Base-by-base conservation (phyloP, 2,888 invertebrate genomes). In the Andricus quercusramuli region DNA sequence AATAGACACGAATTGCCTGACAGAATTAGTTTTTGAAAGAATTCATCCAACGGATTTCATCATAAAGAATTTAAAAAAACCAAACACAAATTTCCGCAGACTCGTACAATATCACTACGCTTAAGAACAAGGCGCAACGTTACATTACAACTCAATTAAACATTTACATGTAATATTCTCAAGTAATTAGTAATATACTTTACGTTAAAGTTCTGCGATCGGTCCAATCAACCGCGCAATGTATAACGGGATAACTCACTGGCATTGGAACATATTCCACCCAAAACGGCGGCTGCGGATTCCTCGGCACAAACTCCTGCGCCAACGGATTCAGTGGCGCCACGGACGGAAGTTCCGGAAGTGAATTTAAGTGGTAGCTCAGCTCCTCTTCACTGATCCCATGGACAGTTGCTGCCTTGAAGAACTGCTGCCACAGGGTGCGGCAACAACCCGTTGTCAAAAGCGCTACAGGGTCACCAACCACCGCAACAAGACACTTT, bases 401-500 rank as follows among this genome's bases (percentile, higher is more conserved):
- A 70, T 87, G 80, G n/a, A 92, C 78, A 70, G 85, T 80, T 0
- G 91, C 87, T 6, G 82, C 80, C 0, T 95, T 95, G 83, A 97
- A 94, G 90, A 96, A 96, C 78, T 96, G 94, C 89, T 96, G 96
- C 97, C 97, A 97, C 0, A 97, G 95, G 93, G 96, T 96, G 84
- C 96, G 95, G 92, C 97, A 97, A 82, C 86, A 83, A 11, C 97
- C 97, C 76, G 97, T 94, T 0, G 97, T 96, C 88, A 97, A 96
- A 15, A 97, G 93, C 0, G 97, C 96, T 1, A 97, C 95, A 0
- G 97, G 97, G 93, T 97, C 97, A 0, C 97, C 97, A 1, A 97
- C 96, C 20, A 97, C 97, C 4, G 96, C 96, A 0, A 97, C 97
- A 74, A 97, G 92, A 86, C 96, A 96, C 92, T 97, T 97, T 0